Evolutionary conservation across 2,113 vertebrate species (phyloP).

Genomic region (Nycticryphes semicollaris): DNA sequence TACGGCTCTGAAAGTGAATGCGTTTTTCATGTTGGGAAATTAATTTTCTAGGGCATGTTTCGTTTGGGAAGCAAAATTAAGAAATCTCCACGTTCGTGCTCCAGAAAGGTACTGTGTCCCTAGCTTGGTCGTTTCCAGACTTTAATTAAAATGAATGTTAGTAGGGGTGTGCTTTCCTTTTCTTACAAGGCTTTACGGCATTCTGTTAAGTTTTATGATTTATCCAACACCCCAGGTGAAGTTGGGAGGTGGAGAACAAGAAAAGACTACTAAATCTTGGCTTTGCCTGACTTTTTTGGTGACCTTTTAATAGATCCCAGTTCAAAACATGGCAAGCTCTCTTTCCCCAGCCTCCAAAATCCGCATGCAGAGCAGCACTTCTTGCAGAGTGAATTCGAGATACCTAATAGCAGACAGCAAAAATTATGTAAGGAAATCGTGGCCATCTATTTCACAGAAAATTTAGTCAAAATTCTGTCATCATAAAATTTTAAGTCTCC

Average conservation of each 20-base stretch:
- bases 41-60: background rate
- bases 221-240: background rate
- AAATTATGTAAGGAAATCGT: background rate
- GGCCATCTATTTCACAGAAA: background rate
- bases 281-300: background rate
- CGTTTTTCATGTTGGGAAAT: background rate
- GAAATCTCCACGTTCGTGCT: background rate
- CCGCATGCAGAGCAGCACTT: background rate
- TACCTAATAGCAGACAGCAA: rapidly evolving
- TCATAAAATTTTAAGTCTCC: background rate
- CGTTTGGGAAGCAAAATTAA: background rate
- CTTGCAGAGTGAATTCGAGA: background rate
- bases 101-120: background rate
- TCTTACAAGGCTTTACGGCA: background rate
- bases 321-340: background rate
- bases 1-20: background rate
- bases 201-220: background rate
- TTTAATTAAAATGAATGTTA: background rate
- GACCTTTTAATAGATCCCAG: background rate
- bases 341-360: background rate
- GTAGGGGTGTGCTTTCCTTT: background rate
- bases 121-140: background rate
- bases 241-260: background rate
- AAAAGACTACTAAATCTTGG: background rate
- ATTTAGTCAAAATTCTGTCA: background rate